Percentiles rank a stretch among this genome's conserved stretches.
Evolutionary conservation across 2,888 invertebrate genomes (phyloP).

Genomic region (Amphipoea lucens): DNA sequence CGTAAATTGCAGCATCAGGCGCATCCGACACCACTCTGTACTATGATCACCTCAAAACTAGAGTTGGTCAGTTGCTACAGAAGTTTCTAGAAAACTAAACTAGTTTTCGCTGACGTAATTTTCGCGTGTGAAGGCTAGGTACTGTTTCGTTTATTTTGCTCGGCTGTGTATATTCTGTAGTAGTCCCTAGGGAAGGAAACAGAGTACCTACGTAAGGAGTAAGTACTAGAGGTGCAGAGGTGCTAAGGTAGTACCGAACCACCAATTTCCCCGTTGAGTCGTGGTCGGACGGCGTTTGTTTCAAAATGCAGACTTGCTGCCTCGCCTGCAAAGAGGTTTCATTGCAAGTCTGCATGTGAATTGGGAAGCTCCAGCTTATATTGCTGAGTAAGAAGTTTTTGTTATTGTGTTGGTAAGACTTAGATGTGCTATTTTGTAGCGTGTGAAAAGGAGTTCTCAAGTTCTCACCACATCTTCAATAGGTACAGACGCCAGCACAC

Average conservation of each 20-base stretch:
- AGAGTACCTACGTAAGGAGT: slow-evolving; percentile 31
- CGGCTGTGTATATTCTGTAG: slow-evolving; percentile 22
- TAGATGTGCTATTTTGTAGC: too few relatives aligned
- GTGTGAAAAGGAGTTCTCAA: too few relatives aligned
- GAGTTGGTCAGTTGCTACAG: slow-evolving; percentile 53
- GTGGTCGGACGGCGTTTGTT: slow-evolving; percentile 38
- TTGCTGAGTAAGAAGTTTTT: background rate
- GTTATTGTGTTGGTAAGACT: background rate
- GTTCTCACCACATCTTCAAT: too few relatives aligned
- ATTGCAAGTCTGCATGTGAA: slow-evolving; percentile 5
- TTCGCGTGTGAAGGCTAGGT: slow-evolving; percentile 26
- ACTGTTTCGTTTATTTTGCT: slow-evolving; percentile 44
- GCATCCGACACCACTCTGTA: slow-evolving; percentile 40
- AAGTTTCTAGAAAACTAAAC: slow-evolving; percentile 55
- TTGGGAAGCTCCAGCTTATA: slow-evolving; percentile 7
- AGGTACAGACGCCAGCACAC: too few relatives aligned
- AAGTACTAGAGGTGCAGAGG: slow-evolving; percentile 30
- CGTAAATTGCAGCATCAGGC: slow-evolving; percentile 54
- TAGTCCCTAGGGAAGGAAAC: slow-evolving; percentile 23
- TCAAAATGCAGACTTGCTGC: slow-evolving; percentile 33
- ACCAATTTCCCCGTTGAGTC: slow-evolving; percentile 32
- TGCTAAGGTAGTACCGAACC: slow-evolving; percentile 3
- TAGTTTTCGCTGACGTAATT: slow-evolving; percentile 51
- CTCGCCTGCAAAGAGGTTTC: slow-evolving; percentile 23
- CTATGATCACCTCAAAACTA: slow-evolving; percentile 60